Evolutionary conservation across 2,888 invertebrate species (phyloP).

Genomic region (Ochropleura leucogaster): DNA sequence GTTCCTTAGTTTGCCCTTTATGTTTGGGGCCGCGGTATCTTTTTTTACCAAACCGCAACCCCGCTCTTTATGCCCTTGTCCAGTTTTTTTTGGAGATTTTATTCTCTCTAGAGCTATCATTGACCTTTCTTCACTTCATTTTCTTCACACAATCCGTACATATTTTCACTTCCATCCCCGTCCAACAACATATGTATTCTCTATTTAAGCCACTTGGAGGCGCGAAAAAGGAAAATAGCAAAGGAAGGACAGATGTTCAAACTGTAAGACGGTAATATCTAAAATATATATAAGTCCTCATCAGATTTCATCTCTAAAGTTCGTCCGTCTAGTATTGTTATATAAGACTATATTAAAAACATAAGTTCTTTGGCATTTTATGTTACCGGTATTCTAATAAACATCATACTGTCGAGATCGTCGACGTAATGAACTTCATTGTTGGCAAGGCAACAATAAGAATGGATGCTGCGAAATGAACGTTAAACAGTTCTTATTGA

Average conservation of each 20-base stretch:
- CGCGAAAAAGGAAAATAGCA: not conserved
- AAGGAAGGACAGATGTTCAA: not conserved
- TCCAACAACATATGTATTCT: not conserved
- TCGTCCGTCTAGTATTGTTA: slow-evolving; percentile 12
- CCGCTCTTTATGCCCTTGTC: not conserved
- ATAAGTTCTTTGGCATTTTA: slow-evolving; percentile 40
- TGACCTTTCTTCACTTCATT: not conserved
- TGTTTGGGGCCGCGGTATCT: too few species aligned
- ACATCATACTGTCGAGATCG: slow-evolving; percentile 19
- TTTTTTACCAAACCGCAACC: too few species aligned
- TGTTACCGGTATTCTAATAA: slow-evolving; percentile 37
- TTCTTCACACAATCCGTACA: not conserved
- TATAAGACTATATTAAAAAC: slow-evolving; percentile 27
- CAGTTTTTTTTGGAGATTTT: not conserved
- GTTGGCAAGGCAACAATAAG: slow-evolving; percentile 55
- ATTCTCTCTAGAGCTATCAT: not conserved
- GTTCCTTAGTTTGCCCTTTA: too few species aligned
- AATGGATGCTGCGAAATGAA: slow-evolving; percentile 42
- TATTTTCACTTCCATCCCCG: not conserved
- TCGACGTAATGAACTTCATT: slow-evolving; percentile 40
- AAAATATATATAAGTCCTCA: not conserved
- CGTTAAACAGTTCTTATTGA: slow-evolving; percentile 51
- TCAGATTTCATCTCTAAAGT: not conserved
- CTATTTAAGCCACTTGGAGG: not conserved
- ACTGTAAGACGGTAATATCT: not conserved